These are phyloP conservation scores for Intellagama lesueurii DNA, from an alignment of 2,797 vertebrate genomes.

Conservation along the genomic window DNA sequence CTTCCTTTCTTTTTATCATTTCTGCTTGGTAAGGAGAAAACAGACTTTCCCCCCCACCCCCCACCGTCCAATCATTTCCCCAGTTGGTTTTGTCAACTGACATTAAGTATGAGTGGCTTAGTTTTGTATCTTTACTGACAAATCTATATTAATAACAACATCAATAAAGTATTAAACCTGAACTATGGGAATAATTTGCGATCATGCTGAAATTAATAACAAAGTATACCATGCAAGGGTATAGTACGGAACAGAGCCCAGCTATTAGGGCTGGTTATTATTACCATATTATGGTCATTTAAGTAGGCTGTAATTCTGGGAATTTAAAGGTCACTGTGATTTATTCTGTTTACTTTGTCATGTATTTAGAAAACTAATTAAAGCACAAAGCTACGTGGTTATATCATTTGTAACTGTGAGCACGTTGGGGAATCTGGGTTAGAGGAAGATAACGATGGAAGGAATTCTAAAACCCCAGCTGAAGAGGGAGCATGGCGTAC, in stretches of 20 bases:
- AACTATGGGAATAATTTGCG: conserved; percentile 79
- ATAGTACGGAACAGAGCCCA: conserved; percentile 61
- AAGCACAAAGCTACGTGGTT: conserved; percentile 69
- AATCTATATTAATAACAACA: conserved; percentile 82
- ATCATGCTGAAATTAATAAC: conserved; percentile 79
- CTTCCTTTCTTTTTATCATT: conserved; percentile 1
- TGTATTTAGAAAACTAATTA: conserved; percentile 81
- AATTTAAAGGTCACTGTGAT: conserved; percentile 81
- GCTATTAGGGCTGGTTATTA: conserved; percentile 77
- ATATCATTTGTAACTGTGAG: conserved; percentile 63
- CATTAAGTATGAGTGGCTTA: conserved; percentile 70
- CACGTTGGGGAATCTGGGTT: not conserved
- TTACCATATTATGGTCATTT: conserved; percentile 78
- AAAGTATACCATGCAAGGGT: conserved; percentile 58
- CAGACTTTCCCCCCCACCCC: not conserved
- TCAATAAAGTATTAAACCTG: conserved; percentile 81
- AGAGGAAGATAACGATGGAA: not conserved
- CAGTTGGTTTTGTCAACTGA: conserved; percentile 48
- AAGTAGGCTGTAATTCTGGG: conserved; percentile 76
- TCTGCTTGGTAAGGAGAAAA: not conserved
- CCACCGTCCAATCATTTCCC: conserved; percentile 32
- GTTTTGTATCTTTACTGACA: conserved; percentile 79
- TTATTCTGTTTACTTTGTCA: conserved; percentile 76
- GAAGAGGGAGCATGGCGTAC: conserved; percentile 40
- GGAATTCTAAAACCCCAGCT: conserved; percentile 38